Conservation (phyloP, 1,140 invertebrate species). For the Hirudo medicinalis region DNA sequence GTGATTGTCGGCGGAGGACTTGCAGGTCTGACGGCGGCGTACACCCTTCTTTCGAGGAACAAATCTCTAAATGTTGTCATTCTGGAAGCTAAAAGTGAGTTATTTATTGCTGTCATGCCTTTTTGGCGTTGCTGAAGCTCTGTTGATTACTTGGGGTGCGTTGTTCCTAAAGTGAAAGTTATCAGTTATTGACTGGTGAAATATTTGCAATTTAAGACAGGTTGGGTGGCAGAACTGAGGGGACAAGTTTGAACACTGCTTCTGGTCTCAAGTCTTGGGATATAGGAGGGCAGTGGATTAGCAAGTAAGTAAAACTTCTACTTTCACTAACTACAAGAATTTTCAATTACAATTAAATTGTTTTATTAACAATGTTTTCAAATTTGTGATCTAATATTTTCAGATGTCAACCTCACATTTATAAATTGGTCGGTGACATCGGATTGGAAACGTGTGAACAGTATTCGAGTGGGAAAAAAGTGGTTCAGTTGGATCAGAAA, state of each 20-base stretch:
- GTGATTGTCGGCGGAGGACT: slow-evolving; percentile 36
- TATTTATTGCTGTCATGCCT: neutral
- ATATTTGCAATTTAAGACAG: slow-evolving; percentile 28
- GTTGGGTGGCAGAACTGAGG: slow-evolving; percentile 36
- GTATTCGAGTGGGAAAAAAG: slow-evolving; percentile 36
- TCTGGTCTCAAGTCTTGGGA: slow-evolving; percentile 33
- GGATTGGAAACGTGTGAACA: slow-evolving; percentile 33
- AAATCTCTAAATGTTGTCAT: slow-evolving; percentile 30
- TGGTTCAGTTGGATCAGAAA: slow-evolving; percentile 32
- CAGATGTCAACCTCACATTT: slow-evolving; percentile 36
- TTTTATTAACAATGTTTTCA: neutral
- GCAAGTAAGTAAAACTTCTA: slow-evolving; percentile 27
- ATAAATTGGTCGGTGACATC: slow-evolving; percentile 33
- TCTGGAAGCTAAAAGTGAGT: slow-evolving; percentile 36
- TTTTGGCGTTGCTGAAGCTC: neutral
- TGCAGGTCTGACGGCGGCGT: slow-evolving; percentile 36
- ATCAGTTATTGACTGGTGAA: neutral
- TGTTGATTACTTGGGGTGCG: neutral
- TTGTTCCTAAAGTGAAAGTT: neutral
- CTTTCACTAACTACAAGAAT: neutral
- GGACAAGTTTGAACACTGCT: slow-evolving; percentile 29
- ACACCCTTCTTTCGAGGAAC: slow-evolving; percentile 30
- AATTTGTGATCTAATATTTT: slow-evolving; percentile 20
- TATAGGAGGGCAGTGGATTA: slow-evolving; percentile 38
- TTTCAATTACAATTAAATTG: neutral